phyloP scores from a whole-genome alignment of 2,797 vertebrate genomes.

The Scleropages formosus region DNA sequence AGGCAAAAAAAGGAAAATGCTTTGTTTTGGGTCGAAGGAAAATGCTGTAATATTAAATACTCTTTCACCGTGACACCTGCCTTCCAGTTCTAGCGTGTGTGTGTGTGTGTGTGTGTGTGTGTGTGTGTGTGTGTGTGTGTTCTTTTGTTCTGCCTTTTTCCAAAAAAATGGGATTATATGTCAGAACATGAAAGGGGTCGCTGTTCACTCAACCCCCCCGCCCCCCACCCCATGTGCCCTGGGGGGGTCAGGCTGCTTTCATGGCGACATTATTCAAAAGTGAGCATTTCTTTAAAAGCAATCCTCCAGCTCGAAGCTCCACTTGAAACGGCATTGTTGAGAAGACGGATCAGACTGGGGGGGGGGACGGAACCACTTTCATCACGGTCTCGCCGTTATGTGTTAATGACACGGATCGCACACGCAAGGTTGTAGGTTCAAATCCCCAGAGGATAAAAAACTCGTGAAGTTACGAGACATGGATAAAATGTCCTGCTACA shows the following conservation, averaged over 20 bases:
- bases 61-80: neutral
- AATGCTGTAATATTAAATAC: neutral
- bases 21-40: constrained; percentile 7
- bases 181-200: neutral
- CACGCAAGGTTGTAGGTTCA: too few species aligned
- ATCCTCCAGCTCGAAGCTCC: neutral
- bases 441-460: too few species aligned
- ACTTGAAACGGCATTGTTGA: constrained; percentile 1
- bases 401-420: too few species aligned
- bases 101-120: too few species aligned
- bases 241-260: neutral
- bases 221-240: neutral
- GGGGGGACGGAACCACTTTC: too few species aligned
- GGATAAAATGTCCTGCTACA: too few species aligned
- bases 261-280: neutral
- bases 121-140: neutral
- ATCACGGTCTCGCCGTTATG: too few species aligned
- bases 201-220: neutral
- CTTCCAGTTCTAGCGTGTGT: neutral
- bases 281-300: neutral
- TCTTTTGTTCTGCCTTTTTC: neutral
- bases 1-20: neutral
- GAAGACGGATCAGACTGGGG: neutral
- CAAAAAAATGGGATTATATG: constrained; percentile 1
- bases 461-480: too few species aligned